These are phyloP conservation scores for Drosophila pseudoananassae DNA, from an alignment of 1,140 invertebrate species.

Conservation along the genomic window DNA sequence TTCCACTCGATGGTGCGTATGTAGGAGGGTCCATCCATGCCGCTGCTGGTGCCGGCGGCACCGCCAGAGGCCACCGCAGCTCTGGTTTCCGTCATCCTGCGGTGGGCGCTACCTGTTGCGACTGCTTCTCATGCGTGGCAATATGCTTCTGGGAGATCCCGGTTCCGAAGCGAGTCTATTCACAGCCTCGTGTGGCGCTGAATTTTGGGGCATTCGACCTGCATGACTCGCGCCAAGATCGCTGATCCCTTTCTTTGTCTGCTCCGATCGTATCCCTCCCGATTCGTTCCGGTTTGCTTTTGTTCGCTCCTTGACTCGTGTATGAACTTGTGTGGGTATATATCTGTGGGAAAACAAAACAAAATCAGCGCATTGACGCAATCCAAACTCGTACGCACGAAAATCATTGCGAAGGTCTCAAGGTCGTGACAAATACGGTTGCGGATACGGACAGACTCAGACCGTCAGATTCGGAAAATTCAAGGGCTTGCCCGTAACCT, in stretches of 20 bases:
- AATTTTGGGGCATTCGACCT: conserved; percentile 46
- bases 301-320: conserved; percentile 7
- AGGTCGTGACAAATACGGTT: conserved; percentile 47
- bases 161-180: conserved; percentile 21
- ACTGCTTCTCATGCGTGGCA: conserved; percentile 60
- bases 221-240: conserved; percentile 41
- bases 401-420: conserved; percentile 50
- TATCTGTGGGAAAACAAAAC: conserved; percentile 34
- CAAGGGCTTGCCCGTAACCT: conserved; percentile 11
- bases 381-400: conserved; percentile 44
- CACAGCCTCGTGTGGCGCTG: conserved; percentile 51
- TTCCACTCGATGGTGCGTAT: conserved; percentile 98
- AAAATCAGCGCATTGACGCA: conserved; percentile 33
- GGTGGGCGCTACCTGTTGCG: conserved; percentile 58
- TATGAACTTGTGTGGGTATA: conserved; percentile 11
- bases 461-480: conserved; percentile 6
- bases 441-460: background rate
- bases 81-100: conserved; percentile 59
- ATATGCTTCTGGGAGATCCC: conserved; percentile 11
- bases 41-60: conserved; percentile 26
- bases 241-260: conserved; percentile 20
- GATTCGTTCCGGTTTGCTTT: conserved; percentile 2
- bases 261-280: background rate
- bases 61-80: conserved; percentile 39
- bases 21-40: conserved; percentile 84